Evolutionary conservation across 2,797 vertebrate species (phyloP).

Genomic region (Rhinogobio ventralis): DNA sequence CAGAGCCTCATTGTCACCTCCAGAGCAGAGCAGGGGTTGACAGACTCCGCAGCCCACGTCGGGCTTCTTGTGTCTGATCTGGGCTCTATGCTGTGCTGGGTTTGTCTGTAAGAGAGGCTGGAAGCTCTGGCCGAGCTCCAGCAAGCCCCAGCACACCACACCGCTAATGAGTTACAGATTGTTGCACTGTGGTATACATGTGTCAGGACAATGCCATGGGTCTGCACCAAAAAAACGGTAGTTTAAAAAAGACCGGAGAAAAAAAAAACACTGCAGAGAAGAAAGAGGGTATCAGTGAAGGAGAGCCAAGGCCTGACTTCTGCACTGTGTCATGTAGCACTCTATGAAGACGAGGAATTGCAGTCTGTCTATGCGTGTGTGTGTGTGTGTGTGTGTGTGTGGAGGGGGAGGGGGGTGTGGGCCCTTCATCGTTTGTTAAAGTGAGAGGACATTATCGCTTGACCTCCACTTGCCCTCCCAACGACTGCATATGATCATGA

Average conservation of each 20-base stretch:
- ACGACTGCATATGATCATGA: conserved; percentile 75
- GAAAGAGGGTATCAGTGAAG: conserved; percentile 39
- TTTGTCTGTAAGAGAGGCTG: conserved; percentile 54
- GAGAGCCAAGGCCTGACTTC: conserved; percentile 78
- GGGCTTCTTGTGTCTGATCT: conserved; percentile 47
- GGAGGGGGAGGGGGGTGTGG: conserved; percentile 72
- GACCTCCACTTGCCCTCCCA: conserved; percentile 85
- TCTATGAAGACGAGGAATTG: conserved; percentile 26
- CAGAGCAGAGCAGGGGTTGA: conserved; percentile 15
- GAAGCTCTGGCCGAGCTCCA: conserved; percentile 86
- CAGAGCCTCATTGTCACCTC: conserved; percentile 77
- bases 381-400: conserved; percentile 40
- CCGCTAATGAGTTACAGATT: conserved; percentile 93
- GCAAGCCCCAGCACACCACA: conserved; percentile 71
- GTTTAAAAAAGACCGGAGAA: conserved; percentile 59
- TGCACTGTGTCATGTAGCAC: conserved; percentile 83
- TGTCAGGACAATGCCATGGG: conserved; percentile 83
- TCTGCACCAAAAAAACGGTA: conserved; percentile 79
- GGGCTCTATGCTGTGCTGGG: conserved; percentile 31
- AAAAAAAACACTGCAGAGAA: conserved; percentile 8
- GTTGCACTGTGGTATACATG: conserved; percentile 80
- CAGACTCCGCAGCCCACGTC: background rate
- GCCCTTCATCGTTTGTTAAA: conserved; percentile 87
- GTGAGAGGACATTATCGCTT: conserved; percentile 92
- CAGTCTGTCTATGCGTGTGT: conserved; percentile 13